Evolutionary conservation across 1,140 invertebrate genomes (phyloP), one percentile per base, ranked within the genome.

Genomic region (Papilio dardanus): DNA sequence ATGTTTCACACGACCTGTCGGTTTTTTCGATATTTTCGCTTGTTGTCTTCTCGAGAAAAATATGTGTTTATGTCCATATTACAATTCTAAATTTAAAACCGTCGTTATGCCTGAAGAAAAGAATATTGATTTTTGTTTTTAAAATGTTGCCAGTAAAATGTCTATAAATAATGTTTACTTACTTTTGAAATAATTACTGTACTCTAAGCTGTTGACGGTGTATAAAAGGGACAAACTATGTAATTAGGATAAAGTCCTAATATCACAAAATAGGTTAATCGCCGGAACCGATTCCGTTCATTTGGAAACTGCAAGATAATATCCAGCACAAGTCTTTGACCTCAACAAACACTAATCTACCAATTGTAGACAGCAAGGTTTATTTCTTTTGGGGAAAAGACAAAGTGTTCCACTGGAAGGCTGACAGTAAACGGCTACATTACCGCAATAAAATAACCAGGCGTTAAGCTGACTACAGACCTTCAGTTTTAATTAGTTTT

Each of bases 131-230:
- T 24, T 54, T 24, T 54, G 19, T 24, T 24, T 54, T 10, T 12
- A 54, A 54, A 54, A 54, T 54, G 50, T 54, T 54, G 50, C 50
- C 21, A 54, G 50, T 54, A 54, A 54, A 54, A 54, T 54, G 21
- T 54, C 46, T 54, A 8, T 54, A 54, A 54, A 21, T 24, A 54
- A 21, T 19, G 21, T 19, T 42, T 42, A 46, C 6, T 46, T 42
- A 46, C 6, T 46, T n/a, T n/a, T 19, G 3, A 54, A 54, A 54
- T 24, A 54, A 24, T 10, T 54, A 21, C 40, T 42, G 40, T 42
- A 54, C 19, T 24, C 21, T 19, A 46, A 46, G 42, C 19, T 46
- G 7, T n/a, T 46, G 50, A 8, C 50, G 8, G 50, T 54, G n/a
- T 54, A 12, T 54, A 4, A 24, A 24, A 54, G 21, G 3, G 50